Evolutionary conservation across 2,797 vertebrate species (phyloP).

Genomic region (Mormyrus proboscirostris): DNA sequence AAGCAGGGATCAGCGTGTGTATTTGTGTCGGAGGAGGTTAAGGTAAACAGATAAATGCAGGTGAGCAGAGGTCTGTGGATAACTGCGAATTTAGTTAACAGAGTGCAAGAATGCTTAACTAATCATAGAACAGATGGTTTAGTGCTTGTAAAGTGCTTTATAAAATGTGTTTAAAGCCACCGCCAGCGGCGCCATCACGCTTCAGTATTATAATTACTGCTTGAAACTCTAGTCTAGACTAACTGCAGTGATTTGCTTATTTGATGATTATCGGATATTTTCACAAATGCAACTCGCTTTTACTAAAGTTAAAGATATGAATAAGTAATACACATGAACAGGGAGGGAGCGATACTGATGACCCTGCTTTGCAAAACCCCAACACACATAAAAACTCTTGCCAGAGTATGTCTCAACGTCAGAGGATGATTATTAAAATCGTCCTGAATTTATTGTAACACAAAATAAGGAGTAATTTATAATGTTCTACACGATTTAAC

Average conservation of each 20-base stretch:
- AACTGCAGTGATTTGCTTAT: neutral
- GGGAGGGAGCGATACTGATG: neutral
- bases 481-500: neutral
- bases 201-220: neutral
- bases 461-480: neutral
- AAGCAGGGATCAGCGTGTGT: neutral
- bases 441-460: neutral
- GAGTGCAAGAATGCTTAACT: neutral
- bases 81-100: slow-evolving; percentile 2
- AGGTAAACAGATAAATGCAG: neutral
- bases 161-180: neutral
- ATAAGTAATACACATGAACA: neutral
- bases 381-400: neutral
- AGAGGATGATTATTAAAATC: neutral
- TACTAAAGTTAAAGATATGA: neutral
- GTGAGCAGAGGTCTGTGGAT: neutral
- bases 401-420: neutral
- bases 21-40: neutral
- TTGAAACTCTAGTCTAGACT: neutral
- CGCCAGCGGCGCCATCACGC: neutral
- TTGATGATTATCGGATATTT: neutral
- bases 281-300: neutral
- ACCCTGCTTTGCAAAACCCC: neutral
- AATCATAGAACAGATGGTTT: neutral
- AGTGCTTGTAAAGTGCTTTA: neutral